phyloP scores from a whole-genome alignment of 2,888 invertebrate species.

The Homarus gammarus region DNA sequence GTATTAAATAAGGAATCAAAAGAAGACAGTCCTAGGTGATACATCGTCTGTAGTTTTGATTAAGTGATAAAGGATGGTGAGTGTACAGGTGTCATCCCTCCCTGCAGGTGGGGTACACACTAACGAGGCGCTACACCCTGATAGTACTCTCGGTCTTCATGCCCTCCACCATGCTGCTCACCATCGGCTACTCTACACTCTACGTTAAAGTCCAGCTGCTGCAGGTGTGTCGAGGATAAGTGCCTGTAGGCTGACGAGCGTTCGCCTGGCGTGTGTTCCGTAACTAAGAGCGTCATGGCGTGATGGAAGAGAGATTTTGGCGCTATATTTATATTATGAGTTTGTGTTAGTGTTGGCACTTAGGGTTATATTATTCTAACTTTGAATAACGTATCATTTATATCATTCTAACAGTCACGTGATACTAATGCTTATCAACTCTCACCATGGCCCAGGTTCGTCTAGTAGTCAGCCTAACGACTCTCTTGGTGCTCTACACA shows the following conservation, averaged over 20 bases:
- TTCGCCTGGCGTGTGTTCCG: not conserved
- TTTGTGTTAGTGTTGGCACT: not conserved
- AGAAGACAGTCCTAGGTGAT: no score
- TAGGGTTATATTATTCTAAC: not conserved
- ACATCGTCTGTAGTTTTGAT: no score
- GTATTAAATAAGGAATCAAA: no score
- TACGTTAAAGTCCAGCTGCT: conserved; percentile 18
- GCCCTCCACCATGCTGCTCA: conserved; percentile 79
- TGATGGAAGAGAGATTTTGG: no score
- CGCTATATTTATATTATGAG: conserved; percentile 23
- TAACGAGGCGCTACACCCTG: conserved; percentile 16
- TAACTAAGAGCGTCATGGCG: no score
- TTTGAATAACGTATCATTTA: not conserved
- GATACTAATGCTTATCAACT: not conserved
- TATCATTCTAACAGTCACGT: not conserved
- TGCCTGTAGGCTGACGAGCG: not conserved
- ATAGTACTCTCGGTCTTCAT: conserved; percentile 32
- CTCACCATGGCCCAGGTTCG: not conserved
- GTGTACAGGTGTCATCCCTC: no score
- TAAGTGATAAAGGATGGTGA: no score
- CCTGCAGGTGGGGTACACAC: conserved; percentile 5
- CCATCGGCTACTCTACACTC: no score
- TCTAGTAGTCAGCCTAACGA: conserved; percentile 21
- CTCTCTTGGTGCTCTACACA: conserved; percentile 18
- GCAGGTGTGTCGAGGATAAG: not conserved